These are phyloP conservation scores for Morone saxatilis DNA, from an alignment of 2,113 vertebrate species.

Conservation along the genomic window DNA sequence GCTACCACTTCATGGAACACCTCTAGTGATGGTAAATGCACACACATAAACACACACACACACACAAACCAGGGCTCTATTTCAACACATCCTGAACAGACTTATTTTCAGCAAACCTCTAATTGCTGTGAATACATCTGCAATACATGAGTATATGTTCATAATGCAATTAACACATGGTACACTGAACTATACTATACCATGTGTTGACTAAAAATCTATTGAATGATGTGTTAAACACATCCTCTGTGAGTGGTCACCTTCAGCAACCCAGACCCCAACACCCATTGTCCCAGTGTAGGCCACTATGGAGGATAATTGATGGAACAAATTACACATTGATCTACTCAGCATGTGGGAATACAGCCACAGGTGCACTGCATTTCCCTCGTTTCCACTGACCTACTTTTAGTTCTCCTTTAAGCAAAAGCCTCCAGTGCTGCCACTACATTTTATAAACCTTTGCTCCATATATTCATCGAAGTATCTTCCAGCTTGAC, in stretches of 20 bases:
- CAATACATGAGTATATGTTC: constrained; percentile 3
- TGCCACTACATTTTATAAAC: neutral
- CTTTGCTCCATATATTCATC: neutral
- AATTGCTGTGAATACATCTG: constrained; percentile 26
- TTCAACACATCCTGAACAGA: neutral
- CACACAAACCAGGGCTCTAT: neutral
- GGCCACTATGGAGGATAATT: constrained; percentile 39
- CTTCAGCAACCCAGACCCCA: constrained; percentile 21
- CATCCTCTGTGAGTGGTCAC: constrained; percentile 21
- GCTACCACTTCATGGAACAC: constrained; percentile 91
- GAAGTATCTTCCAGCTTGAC: too few species aligned
- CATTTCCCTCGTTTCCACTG: constrained; percentile 50
- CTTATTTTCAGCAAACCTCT: neutral
- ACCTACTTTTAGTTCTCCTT: constrained; percentile 50
- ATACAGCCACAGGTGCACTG: constrained; percentile 48
- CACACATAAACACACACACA: constrained; percentile 24
- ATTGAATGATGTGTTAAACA: constrained; percentile 30
- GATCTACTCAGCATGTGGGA: constrained; percentile 53
- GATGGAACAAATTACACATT: constrained; percentile 53
- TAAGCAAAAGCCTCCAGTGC: neutral
- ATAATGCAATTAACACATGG: neutral
- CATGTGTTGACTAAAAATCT: constrained; percentile 20
- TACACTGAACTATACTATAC: constrained; percentile 8
- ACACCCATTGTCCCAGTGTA: neutral
- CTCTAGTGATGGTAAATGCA: constrained; percentile 88